phyloP scores from a whole-genome alignment of 2,113 vertebrate species.

The Globicephala melas region DNA sequence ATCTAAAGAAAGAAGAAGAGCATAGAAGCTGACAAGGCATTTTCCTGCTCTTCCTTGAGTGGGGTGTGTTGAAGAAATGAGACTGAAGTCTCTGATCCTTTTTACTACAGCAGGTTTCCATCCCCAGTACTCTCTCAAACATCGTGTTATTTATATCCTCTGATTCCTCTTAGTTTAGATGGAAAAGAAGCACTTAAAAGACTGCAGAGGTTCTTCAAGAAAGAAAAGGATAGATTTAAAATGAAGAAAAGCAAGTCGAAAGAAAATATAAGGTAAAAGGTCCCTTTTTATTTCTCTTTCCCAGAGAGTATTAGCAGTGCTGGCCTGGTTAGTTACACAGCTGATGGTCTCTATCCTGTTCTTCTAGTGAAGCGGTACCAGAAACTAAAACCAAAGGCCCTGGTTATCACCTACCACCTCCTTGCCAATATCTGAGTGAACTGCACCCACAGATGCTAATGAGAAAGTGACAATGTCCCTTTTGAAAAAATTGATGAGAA shows the following conservation, averaged over 20 bases:
- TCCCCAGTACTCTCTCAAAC: neutral
- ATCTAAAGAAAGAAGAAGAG: neutral
- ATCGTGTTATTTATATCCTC: neutral
- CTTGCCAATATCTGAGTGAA: neutral
- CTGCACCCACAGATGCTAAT: neutral
- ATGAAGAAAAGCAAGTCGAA: conserved; percentile 75
- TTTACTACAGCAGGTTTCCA: neutral
- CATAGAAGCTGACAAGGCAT: neutral
- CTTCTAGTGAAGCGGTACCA: neutral
- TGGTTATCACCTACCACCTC: neutral
- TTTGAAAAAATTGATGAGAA: neutral
- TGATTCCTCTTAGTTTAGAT: conserved; percentile 64
- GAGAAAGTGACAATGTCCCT: neutral
- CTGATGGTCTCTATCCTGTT: neutral
- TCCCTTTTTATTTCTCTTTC: neutral
- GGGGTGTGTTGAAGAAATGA: neutral
- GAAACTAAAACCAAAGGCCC: neutral
- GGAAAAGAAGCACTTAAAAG: conserved; percentile 75
- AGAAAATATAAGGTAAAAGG: conserved; percentile 78
- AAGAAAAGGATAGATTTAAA: conserved; percentile 77
- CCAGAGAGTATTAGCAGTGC: neutral
- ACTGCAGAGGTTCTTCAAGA: conserved; percentile 80
- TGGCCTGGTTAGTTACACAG: neutral
- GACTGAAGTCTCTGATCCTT: neutral
- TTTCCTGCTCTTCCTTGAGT: neutral